phyloP scores from a whole-genome alignment of 2,888 invertebrate species.

The Automeris io region DNA sequence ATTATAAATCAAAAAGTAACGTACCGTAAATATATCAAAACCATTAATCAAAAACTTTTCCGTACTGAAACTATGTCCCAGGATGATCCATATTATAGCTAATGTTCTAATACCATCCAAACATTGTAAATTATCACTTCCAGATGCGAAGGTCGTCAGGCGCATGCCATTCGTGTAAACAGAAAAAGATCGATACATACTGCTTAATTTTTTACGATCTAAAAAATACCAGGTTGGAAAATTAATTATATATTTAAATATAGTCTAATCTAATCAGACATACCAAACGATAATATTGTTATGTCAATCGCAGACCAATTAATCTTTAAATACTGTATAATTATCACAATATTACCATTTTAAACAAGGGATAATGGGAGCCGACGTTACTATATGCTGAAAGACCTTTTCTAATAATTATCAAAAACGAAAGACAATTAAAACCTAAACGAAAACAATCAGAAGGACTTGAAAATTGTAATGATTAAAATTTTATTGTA shows the following conservation, averaged over 20 bases:
- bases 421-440: too few relatives aligned
- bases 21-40: slow-evolving; percentile 15
- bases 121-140: slow-evolving; percentile 38
- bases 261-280: neutral
- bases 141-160: slow-evolving; percentile 32
- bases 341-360: too few relatives aligned
- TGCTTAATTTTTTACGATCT: slow-evolving; percentile 26
- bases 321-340: too few relatives aligned
- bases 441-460: too few relatives aligned
- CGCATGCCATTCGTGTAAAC: slow-evolving; percentile 45
- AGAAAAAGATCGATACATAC: slow-evolving; percentile 26
- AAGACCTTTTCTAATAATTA: too few relatives aligned
- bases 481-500: too few relatives aligned
- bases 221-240: too few relatives aligned
- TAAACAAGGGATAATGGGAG: too few relatives aligned
- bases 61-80: slow-evolving; percentile 37
- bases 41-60: slow-evolving; percentile 19
- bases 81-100: slow-evolving; percentile 58
- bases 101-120: slow-evolving; percentile 54
- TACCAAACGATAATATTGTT: neutral
- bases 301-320: too few relatives aligned
- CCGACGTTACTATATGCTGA: too few relatives aligned
- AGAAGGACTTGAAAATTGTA: too few relatives aligned
- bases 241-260: too few relatives aligned
- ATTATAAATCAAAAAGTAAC: slow-evolving; percentile 1